Evolutionary conservation across 2,113 vertebrate genomes (phyloP).

Genomic region (Actinemys pallida): DNA sequence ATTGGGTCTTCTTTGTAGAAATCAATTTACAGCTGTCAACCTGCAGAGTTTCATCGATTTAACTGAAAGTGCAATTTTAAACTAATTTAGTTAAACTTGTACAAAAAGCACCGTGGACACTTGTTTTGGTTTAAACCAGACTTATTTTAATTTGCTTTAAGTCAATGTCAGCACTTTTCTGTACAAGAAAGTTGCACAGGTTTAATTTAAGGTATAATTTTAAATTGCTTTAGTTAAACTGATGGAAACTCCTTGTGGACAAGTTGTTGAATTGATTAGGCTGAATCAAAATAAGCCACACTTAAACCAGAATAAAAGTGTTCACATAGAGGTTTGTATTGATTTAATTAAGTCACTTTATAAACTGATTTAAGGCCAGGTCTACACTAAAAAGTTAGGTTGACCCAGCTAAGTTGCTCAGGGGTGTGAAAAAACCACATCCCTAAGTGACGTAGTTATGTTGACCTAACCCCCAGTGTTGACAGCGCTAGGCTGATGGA

Average conservation of each 20-base stretch:
- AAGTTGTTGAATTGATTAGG: neutral
- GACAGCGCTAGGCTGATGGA: too few relatives aligned
- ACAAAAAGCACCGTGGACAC: neutral
- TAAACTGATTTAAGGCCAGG: neutral
- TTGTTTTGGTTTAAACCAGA: neutral
- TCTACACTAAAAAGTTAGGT: neutral
- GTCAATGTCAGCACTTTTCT: neutral
- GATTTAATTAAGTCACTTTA: neutral
- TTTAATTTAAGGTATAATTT: neutral
- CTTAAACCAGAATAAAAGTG: neutral
- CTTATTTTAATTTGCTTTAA: neutral
- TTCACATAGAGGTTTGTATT: neutral
- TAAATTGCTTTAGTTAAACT: neutral
- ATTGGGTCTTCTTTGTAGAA: neutral
- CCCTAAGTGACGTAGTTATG: too few relatives aligned
- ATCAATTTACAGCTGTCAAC: neutral
- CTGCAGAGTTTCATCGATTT: neutral
- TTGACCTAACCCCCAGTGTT: too few relatives aligned
- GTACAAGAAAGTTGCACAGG: neutral
- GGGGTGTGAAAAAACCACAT: too few relatives aligned
- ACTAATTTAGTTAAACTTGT: neutral
- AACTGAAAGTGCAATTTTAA: neutral
- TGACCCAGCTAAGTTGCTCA: neutral
- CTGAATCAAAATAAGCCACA: neutral
- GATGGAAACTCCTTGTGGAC: neutral